A percentile compares a stretch with the other conserved stretches of the same genome.
Evolutionary conservation across 2,888 invertebrate species (phyloP).

Genomic region (Cenopis cana): DNA sequence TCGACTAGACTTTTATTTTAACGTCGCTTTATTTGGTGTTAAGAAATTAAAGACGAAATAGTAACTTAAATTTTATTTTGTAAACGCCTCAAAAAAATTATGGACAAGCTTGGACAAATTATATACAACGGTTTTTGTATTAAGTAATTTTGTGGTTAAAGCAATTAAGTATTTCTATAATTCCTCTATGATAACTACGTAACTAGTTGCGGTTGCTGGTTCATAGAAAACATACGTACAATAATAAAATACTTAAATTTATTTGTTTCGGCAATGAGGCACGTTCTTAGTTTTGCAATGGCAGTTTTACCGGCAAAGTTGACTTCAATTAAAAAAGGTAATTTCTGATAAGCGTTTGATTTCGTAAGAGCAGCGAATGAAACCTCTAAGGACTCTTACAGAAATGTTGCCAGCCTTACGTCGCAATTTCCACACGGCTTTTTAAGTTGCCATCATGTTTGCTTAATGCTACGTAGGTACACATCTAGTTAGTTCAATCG

Average conservation of each 20-base stretch:
- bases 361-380: conserved; percentile 68
- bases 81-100: too few relatives aligned
- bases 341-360: conserved; percentile 49
- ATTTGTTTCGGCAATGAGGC: conserved; percentile 1
- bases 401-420: conserved; percentile 79
- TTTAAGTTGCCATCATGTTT: conserved; percentile 74
- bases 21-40: background rate
- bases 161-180: background rate
- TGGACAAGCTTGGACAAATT: too few relatives aligned
- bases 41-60: too few relatives aligned
- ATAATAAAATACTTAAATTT: too few relatives aligned
- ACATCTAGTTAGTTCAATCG: conserved; percentile 73
- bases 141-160: background rate
- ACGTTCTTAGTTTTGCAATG: background rate
- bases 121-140: background rate
- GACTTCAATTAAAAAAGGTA: conserved; percentile 14
- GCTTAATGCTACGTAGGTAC: conserved; percentile 61
- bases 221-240: too few relatives aligned
- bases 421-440: conserved; percentile 82
- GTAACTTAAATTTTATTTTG: too few relatives aligned
- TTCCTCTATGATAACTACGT: background rate
- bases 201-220: background rate
- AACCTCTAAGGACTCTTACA: conserved; percentile 78
- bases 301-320: conserved; percentile 3
- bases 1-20: background rate